A percentile compares a stretch with the other conserved stretches of the same genome.
Conservation (phyloP, 2,888 invertebrate species). For the Chalcosyrphus nemorum region DNA sequence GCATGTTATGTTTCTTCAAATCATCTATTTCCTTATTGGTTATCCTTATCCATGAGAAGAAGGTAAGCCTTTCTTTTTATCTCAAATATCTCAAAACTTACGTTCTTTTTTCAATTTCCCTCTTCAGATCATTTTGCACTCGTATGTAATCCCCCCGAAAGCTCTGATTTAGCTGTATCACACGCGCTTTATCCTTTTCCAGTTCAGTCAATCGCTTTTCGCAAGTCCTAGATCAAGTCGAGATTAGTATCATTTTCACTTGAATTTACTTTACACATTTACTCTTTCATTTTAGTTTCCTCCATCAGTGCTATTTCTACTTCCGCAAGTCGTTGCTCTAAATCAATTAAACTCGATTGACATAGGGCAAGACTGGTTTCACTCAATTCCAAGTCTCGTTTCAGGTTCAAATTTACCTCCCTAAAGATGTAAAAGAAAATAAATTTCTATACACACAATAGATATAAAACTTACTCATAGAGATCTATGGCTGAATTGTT, state of each 20-base stretch:
- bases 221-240: not conserved
- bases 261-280: too few relatives aligned
- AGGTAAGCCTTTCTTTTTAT: not conserved
- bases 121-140: not conserved
- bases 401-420: not conserved
- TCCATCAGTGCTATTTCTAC: too few relatives aligned
- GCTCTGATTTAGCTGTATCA: not conserved
- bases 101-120: not conserved
- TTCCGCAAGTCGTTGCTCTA: not conserved
- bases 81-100: not conserved
- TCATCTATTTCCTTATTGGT: not conserved
- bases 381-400: not conserved
- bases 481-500: not conserved
- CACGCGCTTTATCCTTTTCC: not conserved
- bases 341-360: not conserved
- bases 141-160: too few relatives aligned
- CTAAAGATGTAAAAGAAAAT: not conserved
- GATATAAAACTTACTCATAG: not conserved
- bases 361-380: not conserved
- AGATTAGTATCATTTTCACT: too few relatives aligned
- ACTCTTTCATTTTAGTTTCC: too few relatives aligned
- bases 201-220: not conserved
- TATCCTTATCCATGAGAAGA: not conserved
- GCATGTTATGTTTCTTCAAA: not conserved
- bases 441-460: not conserved